A percentile compares a stretch with the other conserved stretches of the same genome.
These are phyloP conservation scores for Ormyrus nitidulus DNA, from an alignment of 2,888 invertebrate genomes.

Conservation along the genomic window DNA sequence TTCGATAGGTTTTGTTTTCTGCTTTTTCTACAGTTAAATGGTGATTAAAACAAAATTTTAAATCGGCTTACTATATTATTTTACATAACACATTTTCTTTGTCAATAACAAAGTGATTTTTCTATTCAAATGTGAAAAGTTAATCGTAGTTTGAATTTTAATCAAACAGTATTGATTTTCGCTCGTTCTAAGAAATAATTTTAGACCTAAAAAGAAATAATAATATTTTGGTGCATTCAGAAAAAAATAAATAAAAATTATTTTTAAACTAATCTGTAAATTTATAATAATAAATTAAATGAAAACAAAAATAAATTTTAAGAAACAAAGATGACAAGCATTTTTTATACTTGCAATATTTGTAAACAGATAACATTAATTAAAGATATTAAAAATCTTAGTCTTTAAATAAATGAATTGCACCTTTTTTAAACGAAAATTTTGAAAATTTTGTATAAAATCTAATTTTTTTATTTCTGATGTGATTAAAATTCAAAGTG, in stretches of 20 bases:
- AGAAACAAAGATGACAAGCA: conserved; percentile 7
- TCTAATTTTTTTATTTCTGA: not conserved
- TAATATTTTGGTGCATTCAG: too few relatives aligned
- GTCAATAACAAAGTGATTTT: conserved; percentile 40
- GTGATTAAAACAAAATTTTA: conserved; percentile 8
- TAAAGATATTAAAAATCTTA: conserved; percentile 18
- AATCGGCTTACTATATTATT: conserved; percentile 16
- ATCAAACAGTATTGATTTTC: conserved; percentile 31
- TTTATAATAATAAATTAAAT: too few relatives aligned
- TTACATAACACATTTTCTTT: conserved; percentile 16
- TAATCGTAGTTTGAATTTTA: conserved; percentile 36
- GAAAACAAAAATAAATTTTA: not conserved
- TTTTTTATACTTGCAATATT: not conserved
- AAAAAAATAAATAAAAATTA: too few relatives aligned
- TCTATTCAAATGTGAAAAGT: conserved; percentile 20
- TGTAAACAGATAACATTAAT: not conserved
- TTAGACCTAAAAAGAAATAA: too few relatives aligned
- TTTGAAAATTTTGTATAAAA: conserved; percentile 30
- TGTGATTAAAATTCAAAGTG: conserved; percentile 49
- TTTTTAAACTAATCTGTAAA: too few relatives aligned
- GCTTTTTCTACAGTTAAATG: conserved; percentile 28
- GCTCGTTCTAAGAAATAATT: not conserved
- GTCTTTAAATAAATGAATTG: conserved; percentile 31
- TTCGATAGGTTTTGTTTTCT: conserved; percentile 18
- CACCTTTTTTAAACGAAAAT: conserved; percentile 27